phyloP scores from a whole-genome alignment of 2,888 invertebrate genomes.

The Sarcophaga subvicina region DNA sequence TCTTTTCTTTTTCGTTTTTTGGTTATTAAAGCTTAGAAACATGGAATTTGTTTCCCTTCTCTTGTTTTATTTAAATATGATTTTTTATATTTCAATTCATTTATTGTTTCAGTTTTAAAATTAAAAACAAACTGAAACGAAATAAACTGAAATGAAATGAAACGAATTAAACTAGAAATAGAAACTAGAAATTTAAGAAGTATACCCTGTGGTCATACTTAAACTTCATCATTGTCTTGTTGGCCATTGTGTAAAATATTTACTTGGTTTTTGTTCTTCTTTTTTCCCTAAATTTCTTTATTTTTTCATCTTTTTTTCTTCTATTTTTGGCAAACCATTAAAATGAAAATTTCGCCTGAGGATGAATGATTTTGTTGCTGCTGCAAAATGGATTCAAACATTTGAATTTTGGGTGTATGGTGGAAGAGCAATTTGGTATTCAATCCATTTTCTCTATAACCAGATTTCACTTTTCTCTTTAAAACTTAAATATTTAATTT shows the following conservation, averaged over 20 bases:
- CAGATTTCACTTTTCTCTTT: background rate
- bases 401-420: too few species aligned
- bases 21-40: too few species aligned
- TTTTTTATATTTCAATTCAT: background rate
- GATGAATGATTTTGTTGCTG: background rate
- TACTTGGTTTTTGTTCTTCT: too few species aligned
- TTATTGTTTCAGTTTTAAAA: background rate
- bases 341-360: constrained; percentile 13
- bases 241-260: constrained; percentile 2
- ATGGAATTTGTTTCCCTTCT: too few species aligned
- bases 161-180: background rate
- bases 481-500: background rate
- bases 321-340: constrained; percentile 12
- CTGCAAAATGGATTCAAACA: background rate
- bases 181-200: background rate
- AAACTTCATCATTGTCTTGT: constrained; percentile 34
- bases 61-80: background rate
- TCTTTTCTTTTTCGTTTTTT: too few species aligned
- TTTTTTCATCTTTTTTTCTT: background rate
- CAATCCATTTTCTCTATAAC: background rate
- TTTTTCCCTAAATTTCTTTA: background rate
- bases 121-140: background rate
- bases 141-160: background rate
- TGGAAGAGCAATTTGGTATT: too few species aligned
- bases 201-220: constrained; percentile 31